Evolutionary conservation across 92 coral and sea anemone genomes (phyloP), one percentile per base, ranked within the genome.

Genomic region (Galaxea fascicularis): DNA sequence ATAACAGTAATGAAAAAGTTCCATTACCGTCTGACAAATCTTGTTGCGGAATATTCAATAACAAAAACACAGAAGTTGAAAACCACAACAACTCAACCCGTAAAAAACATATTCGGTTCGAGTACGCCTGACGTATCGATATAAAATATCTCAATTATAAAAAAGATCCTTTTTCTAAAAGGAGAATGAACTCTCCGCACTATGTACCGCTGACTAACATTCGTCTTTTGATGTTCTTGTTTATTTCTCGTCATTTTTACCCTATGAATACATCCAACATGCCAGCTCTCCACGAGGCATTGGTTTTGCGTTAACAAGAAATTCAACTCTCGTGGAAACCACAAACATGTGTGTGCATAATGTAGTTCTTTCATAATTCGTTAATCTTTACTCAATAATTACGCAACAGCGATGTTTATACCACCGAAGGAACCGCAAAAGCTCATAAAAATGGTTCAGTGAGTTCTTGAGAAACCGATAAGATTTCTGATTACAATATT

Each of bases 341-440:
- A 41, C 86, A 82, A 78, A 44, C 52, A 41, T 57, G 25, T 56
- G 56, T 59, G 11, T 26, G 56, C 63, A 81, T 56, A 68, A 71
- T 56, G 47, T 13, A 20, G 78, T 58, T 46, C 70, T 82, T 82
- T 82, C 60, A 71, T 70, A 70, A 82, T 82, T 71, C 86, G 86
- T 82, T 82, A 82, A 82, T 82, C 86, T 82, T 82, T 82, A 59
- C 86, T 82, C 77, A 56, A 41, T 71, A 82, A 82, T 82, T 82
- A 82, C 86, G 44, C 68, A 26, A 58, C 78, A 54, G 86, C 86
- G 70, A 12, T 82, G 86, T 82, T 82, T 82, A 46, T 31, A 82
- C 86, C 86, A 82, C 86, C 17, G 46, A 56, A 82, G 26, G 68
- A 70, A 82, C 86, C 86, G 86, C 86, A 82, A 59, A 82, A 82